Percentiles rank a stretch among this genome's conserved stretches.
These are phyloP conservation scores for Hypocryptadius cinnamomeus DNA, from an alignment of 2,113 vertebrate genomes.

Conservation along the genomic window DNA sequence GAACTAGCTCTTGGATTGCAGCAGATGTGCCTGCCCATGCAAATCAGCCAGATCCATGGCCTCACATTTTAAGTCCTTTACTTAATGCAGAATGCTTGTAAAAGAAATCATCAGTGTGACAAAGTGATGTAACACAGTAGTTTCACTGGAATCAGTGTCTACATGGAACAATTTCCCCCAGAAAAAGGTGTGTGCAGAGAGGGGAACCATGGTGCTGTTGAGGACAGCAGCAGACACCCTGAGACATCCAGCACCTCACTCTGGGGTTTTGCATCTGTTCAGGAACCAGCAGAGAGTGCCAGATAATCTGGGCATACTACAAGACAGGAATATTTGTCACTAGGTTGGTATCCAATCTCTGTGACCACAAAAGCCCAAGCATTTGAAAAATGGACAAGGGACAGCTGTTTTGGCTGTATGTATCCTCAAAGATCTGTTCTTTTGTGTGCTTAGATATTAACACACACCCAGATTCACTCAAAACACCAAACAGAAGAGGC, in stretches of 20 bases:
- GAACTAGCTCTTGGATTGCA: neutral
- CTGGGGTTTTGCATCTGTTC: neutral
- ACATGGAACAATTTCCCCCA: rapidly evolving
- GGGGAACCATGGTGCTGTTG: neutral
- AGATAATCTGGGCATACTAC: neutral
- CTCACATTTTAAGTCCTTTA: neutral
- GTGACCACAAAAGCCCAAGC: neutral
- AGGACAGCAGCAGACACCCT: neutral
- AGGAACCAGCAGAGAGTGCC: neutral
- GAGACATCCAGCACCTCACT: neutral
- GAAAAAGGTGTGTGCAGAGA: neutral
- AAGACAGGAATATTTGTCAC: neutral
- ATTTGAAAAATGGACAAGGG: neutral
- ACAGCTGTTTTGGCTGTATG: neutral
- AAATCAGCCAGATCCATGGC: neutral
- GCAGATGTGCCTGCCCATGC: neutral
- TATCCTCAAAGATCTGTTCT: neutral
- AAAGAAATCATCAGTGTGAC: neutral
- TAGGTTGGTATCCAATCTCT: neutral
- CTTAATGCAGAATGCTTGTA: neutral
- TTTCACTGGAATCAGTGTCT: neutral
- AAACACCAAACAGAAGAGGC: neutral
- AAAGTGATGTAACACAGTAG: neutral
- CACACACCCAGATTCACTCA: neutral
- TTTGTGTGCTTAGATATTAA: neutral